A percentile compares a stretch with the other conserved stretches of the same genome.
These are phyloP conservation scores for Leucoraja erinaceus DNA, from an alignment of 2,113 vertebrate genomes.

Conservation along the genomic window DNA sequence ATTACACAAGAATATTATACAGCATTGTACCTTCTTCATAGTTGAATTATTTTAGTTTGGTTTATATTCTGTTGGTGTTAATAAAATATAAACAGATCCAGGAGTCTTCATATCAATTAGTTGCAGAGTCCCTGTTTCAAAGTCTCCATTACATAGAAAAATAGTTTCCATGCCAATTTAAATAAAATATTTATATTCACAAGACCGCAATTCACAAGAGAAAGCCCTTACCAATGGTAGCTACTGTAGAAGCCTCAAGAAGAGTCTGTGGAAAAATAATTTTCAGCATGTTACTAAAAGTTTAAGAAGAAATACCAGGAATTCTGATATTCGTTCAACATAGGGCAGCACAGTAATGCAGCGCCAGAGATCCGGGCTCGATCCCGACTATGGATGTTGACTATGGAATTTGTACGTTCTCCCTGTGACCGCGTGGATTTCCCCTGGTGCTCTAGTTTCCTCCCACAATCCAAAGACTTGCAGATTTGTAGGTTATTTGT, in stretches of 20 bases:
- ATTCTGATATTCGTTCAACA: background rate
- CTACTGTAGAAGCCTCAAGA: conserved; percentile 78
- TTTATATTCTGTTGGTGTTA: background rate
- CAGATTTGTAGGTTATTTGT: too few species aligned
- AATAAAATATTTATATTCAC: background rate
- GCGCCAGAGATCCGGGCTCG: too few species aligned
- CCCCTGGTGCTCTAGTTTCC: too few species aligned
- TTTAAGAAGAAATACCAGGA: background rate
- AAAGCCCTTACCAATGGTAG: conserved; percentile 64
- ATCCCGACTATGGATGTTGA: too few species aligned
- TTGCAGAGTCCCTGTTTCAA: background rate
- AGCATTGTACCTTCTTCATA: background rate
- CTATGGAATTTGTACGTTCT: too few species aligned
- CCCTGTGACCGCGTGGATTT: too few species aligned
- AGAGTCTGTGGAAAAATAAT: conserved; percentile 65
- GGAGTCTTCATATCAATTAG: background rate
- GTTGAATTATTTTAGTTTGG: background rate
- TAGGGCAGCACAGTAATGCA: too few species aligned
- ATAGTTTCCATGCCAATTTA: background rate
- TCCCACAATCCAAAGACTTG: too few species aligned
- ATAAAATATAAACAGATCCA: background rate
- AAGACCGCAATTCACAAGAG: background rate
- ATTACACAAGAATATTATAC: background rate
- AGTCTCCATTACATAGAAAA: background rate
- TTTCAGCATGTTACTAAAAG: background rate